These are phyloP conservation scores for Gephyroberyx darwinii DNA, from an alignment of 2,797 vertebrate species.

Conservation along the genomic window DNA sequence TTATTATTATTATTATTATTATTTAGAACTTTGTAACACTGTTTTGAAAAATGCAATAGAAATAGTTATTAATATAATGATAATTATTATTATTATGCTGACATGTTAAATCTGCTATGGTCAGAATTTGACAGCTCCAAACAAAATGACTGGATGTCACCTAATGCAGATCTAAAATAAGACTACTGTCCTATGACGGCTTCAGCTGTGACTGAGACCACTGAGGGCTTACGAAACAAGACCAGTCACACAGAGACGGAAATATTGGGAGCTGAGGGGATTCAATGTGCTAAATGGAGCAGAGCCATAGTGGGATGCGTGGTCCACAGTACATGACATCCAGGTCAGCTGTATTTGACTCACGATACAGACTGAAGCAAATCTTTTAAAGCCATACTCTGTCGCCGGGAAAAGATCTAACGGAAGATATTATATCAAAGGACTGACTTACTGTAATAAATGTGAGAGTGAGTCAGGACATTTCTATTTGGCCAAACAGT, in stretches of 20 bases:
- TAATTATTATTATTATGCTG: neutral
- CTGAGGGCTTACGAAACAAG: constrained; percentile 44
- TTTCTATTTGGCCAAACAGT: constrained; percentile 43
- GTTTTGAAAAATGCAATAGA: no score
- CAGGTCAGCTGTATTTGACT: constrained; percentile 52
- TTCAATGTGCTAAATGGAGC: constrained; percentile 61
- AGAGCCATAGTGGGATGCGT: constrained; percentile 47
- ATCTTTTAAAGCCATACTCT: constrained; percentile 9
- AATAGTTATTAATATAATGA: no score
- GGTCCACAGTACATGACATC: constrained; percentile 47
- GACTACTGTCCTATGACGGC: constrained; percentile 23
- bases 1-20: no score
- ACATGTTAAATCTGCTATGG: neutral
- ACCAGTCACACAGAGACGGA: constrained; percentile 26
- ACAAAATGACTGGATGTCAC: constrained; percentile 24
- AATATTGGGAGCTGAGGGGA: constrained; percentile 30
- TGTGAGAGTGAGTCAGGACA: constrained; percentile 38
- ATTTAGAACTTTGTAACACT: no score
- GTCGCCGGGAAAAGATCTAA: neutral
- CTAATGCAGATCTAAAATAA: constrained; percentile 52
- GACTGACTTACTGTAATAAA: constrained; percentile 1
- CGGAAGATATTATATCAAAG: constrained; percentile 8
- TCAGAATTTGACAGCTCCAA: neutral
- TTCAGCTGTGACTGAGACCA: constrained; percentile 58
- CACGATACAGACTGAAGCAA: constrained; percentile 26